Percentiles rank a stretch among this genome's conserved stretches.
Evolutionary conservation across 30 jellyfish, hydroid and myxozoan genomes (phyloP).

Genomic region (Pelagia noctiluca): DNA sequence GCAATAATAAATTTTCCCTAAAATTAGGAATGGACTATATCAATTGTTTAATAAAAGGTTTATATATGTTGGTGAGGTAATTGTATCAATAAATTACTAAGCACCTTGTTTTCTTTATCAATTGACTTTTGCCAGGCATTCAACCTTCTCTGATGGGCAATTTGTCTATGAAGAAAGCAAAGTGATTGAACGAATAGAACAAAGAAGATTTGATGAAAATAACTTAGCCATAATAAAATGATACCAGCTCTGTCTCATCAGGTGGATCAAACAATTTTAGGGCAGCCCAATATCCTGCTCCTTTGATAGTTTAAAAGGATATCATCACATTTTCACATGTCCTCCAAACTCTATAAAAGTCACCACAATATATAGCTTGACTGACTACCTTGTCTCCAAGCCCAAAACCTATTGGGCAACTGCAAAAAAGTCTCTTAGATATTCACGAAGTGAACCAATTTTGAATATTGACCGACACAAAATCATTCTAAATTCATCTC

Average conservation of each 20-base stretch:
- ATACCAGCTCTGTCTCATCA: background rate
- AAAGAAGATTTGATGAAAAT: background rate
- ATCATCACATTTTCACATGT: no score
- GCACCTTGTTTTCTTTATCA: conserved; percentile 61
- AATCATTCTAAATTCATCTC: no score
- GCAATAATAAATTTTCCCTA: no score
- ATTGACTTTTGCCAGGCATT: conserved; percentile 14
- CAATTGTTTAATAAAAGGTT: background rate
- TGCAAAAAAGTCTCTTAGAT: no score
- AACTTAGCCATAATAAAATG: background rate
- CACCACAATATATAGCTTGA: no score
- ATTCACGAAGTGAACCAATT: no score
- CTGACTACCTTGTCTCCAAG: no score
- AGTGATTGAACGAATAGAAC: background rate
- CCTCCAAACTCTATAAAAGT: no score
- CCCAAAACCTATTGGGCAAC: no score
- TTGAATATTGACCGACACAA: no score
- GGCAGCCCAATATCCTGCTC: background rate
- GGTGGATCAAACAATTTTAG: background rate
- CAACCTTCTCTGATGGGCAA: conserved; percentile 5
- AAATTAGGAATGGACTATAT: background rate
- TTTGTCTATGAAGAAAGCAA: background rate
- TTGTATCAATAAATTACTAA: background rate
- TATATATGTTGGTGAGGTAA: background rate
- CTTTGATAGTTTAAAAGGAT: background rate